A percentile compares a stretch with the other conserved stretches of the same genome.
phyloP scores from a whole-genome alignment of 2,888 invertebrate species.

The Lagria hirta region DNA sequence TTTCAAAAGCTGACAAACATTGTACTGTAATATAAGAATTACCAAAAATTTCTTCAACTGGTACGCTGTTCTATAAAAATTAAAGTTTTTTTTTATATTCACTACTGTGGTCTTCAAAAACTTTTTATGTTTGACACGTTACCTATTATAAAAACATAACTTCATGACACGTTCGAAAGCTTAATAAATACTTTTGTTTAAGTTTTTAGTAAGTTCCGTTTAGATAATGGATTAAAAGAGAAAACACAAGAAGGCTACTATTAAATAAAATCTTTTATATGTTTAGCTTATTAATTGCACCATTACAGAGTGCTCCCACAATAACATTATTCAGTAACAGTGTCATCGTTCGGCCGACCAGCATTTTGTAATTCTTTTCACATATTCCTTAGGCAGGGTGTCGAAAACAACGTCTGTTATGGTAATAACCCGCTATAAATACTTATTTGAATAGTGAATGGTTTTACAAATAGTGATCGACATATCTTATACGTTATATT shows the following conservation, averaged over 20 bases:
- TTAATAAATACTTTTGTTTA: slow-evolving; percentile 5
- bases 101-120: too few species aligned
- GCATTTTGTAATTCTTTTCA: slow-evolving; percentile 22
- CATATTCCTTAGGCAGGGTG: slow-evolving; percentile 20
- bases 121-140: slow-evolving; percentile 2
- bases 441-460: slow-evolving; percentile 18
- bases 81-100: too few species aligned
- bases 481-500: too few species aligned
- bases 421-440: slow-evolving; percentile 26
- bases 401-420: slow-evolving; percentile 27
- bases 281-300: slow-evolving; percentile 25
- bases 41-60: too few species aligned
- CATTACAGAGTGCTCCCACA: slow-evolving; percentile 24
- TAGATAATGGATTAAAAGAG: slow-evolving; percentile 7
- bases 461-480: slow-evolving; percentile 1
- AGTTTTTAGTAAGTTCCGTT: slow-evolving; percentile 22
- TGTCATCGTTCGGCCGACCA: slow-evolving; percentile 24
- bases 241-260: slow-evolving; percentile 6
- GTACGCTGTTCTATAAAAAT: too few species aligned
- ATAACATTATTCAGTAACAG: slow-evolving; percentile 21
- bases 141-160: slow-evolving; percentile 9
- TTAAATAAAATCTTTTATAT: slow-evolving; percentile 19
- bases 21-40: too few species aligned
- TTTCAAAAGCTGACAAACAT: too few species aligned
- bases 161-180: slow-evolving; percentile 6